phyloP scores from a whole-genome alignment of 1,140 invertebrate genomes.

The Drosophila equinoxialis region DNA sequence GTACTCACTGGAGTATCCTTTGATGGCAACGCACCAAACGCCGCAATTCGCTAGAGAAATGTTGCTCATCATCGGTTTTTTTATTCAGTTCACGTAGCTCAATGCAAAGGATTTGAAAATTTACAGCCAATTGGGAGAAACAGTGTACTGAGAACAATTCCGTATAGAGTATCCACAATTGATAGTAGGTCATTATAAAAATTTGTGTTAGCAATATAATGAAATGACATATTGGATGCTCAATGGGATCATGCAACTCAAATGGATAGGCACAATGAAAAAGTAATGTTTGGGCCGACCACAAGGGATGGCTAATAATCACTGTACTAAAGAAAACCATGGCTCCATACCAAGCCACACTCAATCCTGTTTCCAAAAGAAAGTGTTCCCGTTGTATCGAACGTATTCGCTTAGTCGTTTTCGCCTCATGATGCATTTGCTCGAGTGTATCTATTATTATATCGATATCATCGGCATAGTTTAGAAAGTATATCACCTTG shows the following conservation, averaged over 20 bases:
- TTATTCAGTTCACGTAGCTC: constrained; percentile 25
- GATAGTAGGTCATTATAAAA: not conserved
- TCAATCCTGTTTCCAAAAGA: not conserved
- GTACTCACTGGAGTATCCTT: constrained; percentile 32
- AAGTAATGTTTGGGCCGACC: constrained; percentile 33
- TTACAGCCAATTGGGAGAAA: constrained; percentile 36
- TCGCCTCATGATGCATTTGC: not conserved
- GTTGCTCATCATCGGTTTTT: not conserved
- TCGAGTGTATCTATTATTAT: constrained; percentile 38
- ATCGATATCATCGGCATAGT: constrained; percentile 33
- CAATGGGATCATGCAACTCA: constrained; percentile 30
- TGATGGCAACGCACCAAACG: constrained; percentile 37
- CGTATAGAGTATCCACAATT: constrained; percentile 18
- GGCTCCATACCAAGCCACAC: constrained; percentile 4
- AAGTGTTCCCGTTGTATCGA: constrained; percentile 21
- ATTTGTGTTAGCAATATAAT: constrained; percentile 33
- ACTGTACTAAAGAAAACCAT: constrained; percentile 9
- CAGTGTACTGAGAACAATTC: constrained; percentile 25
- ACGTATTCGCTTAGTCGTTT: too few relatives aligned
- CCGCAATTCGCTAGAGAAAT: constrained; percentile 19
- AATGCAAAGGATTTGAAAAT: constrained; percentile 35
- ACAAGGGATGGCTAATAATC: constrained; percentile 31
- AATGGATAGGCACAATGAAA: constrained; percentile 46
- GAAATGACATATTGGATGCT: constrained; percentile 21
- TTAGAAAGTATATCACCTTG: constrained; percentile 26